Evolutionary conservation across 2,797 vertebrate species (phyloP), one percentile per base, ranked within the genome.

Genomic region (Liparis tanakae): DNA sequence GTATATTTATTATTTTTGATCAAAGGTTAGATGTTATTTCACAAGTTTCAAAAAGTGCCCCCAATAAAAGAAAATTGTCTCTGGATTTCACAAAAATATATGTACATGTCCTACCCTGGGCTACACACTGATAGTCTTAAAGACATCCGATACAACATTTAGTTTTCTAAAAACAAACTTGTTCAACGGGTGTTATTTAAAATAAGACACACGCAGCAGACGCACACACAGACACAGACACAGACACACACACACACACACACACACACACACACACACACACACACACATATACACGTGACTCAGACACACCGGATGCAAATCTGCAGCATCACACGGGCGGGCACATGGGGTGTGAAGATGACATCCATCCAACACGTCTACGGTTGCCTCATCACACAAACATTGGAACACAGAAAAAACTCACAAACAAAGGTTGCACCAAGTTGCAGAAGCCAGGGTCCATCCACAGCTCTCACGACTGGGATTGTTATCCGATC

Each of bases 341-440:
- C 13, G 41, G 48, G 36, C 73, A 76, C 72, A 68, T 72, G 78
- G 20, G 51, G 65, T 74, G 61, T 22, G 61, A 70, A 68, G 72
- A 79, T 74, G 73, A 72, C 65, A 63, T 80, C 54, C 50, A 74
- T 63, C 63, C 44, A 72, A 25, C 57, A 25, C 60, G 61, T 58
- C 55, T 70, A 63, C 37, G 78, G 68, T 50, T 66, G 50, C 50
- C 76, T 55, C 44, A 43, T 50, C 72, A 72, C 51, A 61, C 50
- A 71, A 62, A 70, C 36, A 66, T 3, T 30, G 33, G 48, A 9
- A 63, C 41, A 58, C 5, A 36, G 10, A 67, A 1, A 1, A 53
- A 67, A 34, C 41, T 61, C 20, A 44, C 48, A 74, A 50, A 60
- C 7, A 50, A 44, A 43, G 0, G 10, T 14, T 33, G 53, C 36